A percentile compares a stretch with the other conserved stretches of the same genome.
These are phyloP conservation scores for Arvicanthis niloticus DNA, from an alignment of 2,113 vertebrate genomes.

Conservation along the genomic window DNA sequence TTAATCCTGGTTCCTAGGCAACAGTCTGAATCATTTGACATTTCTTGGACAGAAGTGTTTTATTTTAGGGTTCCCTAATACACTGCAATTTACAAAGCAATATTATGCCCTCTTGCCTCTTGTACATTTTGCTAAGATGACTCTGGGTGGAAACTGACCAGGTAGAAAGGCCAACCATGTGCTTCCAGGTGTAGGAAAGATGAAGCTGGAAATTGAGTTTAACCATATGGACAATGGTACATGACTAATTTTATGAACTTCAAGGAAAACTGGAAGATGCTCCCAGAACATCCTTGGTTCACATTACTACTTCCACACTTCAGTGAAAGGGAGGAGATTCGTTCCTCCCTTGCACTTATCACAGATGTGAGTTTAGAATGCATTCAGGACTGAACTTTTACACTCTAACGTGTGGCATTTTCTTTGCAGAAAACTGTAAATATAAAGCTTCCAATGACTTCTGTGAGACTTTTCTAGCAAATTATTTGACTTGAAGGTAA, in stretches of 20 bases:
- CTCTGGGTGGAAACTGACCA: neutral
- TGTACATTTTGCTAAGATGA: slow-evolving; percentile 1
- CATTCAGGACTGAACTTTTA: neutral
- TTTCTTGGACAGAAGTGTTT: neutral
- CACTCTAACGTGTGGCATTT: neutral
- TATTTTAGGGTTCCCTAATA: neutral
- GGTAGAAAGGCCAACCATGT: neutral
- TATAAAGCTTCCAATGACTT: neutral
- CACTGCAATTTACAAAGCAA: neutral
- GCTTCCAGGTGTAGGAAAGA: neutral
- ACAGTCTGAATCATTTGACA: neutral
- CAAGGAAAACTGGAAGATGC: neutral
- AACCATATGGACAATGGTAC: neutral
- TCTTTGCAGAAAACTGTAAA: neutral
- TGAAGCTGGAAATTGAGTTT: neutral
- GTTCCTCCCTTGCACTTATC: neutral
- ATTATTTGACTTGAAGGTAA: neutral
- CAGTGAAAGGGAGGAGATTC: fast-evolving
- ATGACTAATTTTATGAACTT: neutral
- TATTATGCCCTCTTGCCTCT: neutral
- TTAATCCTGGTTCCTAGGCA: neutral
- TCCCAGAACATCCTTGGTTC: neutral
- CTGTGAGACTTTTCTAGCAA: neutral
- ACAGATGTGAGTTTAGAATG: neutral
- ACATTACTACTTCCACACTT: neutral